Conservation (phyloP, 92 coral and sea anemone genomes). For the Bergia sp. region DNA sequence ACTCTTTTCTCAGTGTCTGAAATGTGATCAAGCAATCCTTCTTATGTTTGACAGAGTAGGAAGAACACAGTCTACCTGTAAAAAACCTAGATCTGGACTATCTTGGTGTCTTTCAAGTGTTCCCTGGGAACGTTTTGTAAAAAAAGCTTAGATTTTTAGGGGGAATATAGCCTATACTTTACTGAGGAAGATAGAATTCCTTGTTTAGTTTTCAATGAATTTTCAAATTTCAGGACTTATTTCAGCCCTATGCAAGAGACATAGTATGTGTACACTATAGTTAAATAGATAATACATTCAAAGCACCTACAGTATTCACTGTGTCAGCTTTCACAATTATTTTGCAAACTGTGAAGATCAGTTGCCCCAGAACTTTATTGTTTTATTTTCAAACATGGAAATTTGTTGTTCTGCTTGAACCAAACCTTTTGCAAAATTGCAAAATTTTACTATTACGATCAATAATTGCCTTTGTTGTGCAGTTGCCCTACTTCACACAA, state of each 20-base stretch:
- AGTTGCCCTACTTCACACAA: no score
- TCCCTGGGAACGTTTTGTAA: neutral
- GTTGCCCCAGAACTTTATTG: neutral
- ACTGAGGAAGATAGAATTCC: neutral
- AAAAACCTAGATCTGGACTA: neutral
- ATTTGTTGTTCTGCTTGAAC: neutral
- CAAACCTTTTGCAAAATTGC: neutral
- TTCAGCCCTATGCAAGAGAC: neutral
- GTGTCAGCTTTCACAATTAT: neutral
- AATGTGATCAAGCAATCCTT: no score
- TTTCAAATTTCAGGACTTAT: neutral
- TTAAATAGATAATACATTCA: no score
- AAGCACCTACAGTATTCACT: no score
- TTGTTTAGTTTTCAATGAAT: neutral
- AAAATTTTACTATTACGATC: neutral
- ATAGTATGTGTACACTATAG: neutral
- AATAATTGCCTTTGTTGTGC: neutral
- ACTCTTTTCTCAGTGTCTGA: no score
- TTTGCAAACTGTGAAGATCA: neutral
- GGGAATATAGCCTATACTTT: neutral
- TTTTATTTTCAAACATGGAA: neutral
- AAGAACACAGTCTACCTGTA: no score
- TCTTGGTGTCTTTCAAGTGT: neutral
- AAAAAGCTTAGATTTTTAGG: neutral
- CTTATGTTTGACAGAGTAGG: no score